These are phyloP conservation scores for Ochotona curzoniae DNA, from an alignment of 2,113 vertebrate species.

Conservation along the genomic window DNA sequence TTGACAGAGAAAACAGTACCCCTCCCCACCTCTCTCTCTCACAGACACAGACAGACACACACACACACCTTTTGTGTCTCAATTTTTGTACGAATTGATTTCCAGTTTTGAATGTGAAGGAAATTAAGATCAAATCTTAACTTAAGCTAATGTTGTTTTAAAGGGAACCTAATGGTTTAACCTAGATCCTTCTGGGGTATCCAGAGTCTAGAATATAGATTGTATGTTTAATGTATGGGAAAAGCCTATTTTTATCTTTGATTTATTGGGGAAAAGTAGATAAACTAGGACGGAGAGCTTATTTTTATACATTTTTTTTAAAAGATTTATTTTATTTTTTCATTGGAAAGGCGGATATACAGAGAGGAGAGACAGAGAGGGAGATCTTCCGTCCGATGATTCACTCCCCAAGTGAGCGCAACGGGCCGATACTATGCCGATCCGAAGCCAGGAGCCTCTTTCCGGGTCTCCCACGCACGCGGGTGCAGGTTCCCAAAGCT, in stretches of 20 bases:
- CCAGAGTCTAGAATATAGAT: constrained; percentile 12
- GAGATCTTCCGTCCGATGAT: no score
- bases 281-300: neutral
- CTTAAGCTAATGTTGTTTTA: constrained; percentile 29
- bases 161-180: constrained; percentile 8
- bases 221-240: neutral
- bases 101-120: constrained; percentile 59
- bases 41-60: no score
- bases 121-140: constrained; percentile 30
- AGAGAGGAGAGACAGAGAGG: no score
- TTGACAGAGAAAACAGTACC: neutral
- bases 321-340: no score
- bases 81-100: constrained; percentile 35
- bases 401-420: no score
- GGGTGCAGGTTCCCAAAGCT: no score
- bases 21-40: neutral
- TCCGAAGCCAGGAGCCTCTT: no score
- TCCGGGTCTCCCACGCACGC: no score
- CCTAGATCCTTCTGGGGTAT: neutral
- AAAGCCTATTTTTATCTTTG: constrained; percentile 25
- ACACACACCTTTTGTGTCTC: neutral
- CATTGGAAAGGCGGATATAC: no score
- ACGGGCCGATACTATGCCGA: no score
- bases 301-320: no score
- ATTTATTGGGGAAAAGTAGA: neutral